phyloP scores from a whole-genome alignment of 2,888 invertebrate genomes.

The Clepsis dumicolana region DNA sequence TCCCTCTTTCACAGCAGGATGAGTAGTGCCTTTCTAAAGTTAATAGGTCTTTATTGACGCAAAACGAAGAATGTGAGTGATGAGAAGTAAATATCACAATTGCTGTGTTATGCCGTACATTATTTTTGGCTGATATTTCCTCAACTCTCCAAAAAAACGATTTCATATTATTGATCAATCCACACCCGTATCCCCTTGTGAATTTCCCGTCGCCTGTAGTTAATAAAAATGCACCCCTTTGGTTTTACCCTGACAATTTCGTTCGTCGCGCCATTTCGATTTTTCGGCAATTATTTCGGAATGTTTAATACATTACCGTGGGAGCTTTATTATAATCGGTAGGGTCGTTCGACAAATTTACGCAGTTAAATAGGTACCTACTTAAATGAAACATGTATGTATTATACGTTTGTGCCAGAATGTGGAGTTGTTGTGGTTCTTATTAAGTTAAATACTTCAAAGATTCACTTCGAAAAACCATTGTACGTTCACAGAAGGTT shows the following conservation, averaged over 20 bases:
- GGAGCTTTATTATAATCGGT: background rate
- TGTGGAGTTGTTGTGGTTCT: too few species aligned
- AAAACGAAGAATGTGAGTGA: too few species aligned
- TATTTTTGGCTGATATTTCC: background rate
- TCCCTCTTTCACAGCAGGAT: too few species aligned
- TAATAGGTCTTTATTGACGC: too few species aligned
- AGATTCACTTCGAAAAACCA: too few species aligned
- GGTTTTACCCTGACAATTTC: slow-evolving; percentile 1
- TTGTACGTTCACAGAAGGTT: too few species aligned
- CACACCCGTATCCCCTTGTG: slow-evolving; percentile 8
- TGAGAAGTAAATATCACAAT: background rate
- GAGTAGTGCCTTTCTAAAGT: too few species aligned
- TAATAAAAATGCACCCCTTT: slow-evolving; percentile 32
- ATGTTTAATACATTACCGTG: background rate
- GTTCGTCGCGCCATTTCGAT: slow-evolving; percentile 7
- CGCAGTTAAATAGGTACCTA: background rate
- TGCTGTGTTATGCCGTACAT: background rate
- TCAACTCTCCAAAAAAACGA: background rate
- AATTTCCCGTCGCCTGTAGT: slow-evolving; percentile 16
- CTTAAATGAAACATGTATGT: background rate
- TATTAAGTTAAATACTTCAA: too few species aligned
- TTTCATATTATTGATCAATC: slow-evolving; percentile 26
- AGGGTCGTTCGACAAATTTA: background rate
- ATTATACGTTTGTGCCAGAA: too few species aligned
- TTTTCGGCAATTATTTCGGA: slow-evolving; percentile 15